These are phyloP conservation scores for Tetranychus urticae DNA, from an alignment of 1,140 invertebrate genomes.

Conservation along the genomic window DNA sequence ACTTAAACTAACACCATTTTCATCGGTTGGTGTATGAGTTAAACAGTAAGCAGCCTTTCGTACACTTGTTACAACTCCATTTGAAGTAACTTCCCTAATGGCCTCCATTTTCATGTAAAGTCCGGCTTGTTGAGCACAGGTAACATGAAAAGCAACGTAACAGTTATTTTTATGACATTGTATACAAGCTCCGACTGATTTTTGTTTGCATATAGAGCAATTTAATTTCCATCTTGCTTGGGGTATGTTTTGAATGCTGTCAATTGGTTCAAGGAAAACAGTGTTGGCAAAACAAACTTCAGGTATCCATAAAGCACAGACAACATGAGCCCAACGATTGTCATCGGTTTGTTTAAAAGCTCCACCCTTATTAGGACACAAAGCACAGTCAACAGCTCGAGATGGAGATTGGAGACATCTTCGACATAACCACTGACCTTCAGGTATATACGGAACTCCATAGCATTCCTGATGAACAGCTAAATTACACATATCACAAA, in stretches of 20 bases:
- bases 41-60: constrained; percentile 91
- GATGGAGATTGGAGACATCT: constrained; percentile 84
- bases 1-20: not conserved
- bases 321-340: constrained; percentile 89
- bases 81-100: constrained; percentile 41
- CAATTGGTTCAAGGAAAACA: constrained; percentile 86
- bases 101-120: constrained; percentile 89
- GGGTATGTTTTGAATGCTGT: constrained; percentile 86
- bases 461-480: constrained; percentile 99
- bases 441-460: constrained; percentile 94
- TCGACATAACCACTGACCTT: constrained; percentile 93
- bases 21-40: constrained; percentile 64
- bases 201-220: constrained; percentile 88
- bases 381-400: constrained; percentile 74
- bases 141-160: constrained; percentile 92
- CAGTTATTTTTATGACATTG: constrained; percentile 92
- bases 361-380: constrained; percentile 92
- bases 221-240: constrained; percentile 77
- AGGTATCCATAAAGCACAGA: constrained; percentile 95
- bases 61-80: constrained; percentile 35
- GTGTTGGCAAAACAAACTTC: constrained; percentile 95
- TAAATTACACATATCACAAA: constrained; percentile 98
- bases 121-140: constrained; percentile 89
- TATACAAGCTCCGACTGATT: constrained; percentile 81
- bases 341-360: constrained; percentile 96